phyloP scores from a whole-genome alignment of 2,888 invertebrate species.

The Gymnocheta viridis region DNA sequence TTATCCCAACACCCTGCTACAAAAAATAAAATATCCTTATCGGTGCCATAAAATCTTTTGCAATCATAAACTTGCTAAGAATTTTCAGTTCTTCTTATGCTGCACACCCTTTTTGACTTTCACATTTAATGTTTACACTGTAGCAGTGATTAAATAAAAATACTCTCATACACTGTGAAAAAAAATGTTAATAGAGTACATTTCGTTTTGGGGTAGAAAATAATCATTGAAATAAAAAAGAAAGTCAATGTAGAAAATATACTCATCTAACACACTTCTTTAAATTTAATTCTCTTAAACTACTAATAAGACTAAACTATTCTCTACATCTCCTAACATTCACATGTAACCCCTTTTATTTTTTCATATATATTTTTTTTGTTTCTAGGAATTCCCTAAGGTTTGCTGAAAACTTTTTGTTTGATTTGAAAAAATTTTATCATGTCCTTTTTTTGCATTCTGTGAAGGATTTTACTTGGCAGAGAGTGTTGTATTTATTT shows the following conservation, averaged over 20 bases:
- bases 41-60: no score
- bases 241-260: not conserved
- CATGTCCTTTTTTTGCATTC: constrained; percentile 6
- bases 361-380: not conserved
- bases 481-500: constrained; percentile 30
- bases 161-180: not conserved
- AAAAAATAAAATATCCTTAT: no score
- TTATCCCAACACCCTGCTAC: no score
- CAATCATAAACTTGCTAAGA: not conserved
- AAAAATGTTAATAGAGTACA: not conserved
- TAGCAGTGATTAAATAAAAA: constrained; percentile 12
- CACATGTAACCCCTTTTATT: not conserved
- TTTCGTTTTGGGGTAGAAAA: not conserved
- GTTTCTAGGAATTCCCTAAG: constrained; percentile 31
- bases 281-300: constrained; percentile 9
- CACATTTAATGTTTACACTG: not conserved
- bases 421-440: constrained; percentile 40
- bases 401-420: constrained; percentile 34
- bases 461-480: constrained; percentile 7
- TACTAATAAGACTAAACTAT: constrained; percentile 39
- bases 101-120: not conserved
- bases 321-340: not conserved
- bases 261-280: constrained; percentile 14
- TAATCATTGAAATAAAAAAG: constrained; percentile 18
- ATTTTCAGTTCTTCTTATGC: not conserved